phyloP scores from a whole-genome alignment of 2,888 invertebrate genomes.

The Zaprionus obscuricornis region DNA sequence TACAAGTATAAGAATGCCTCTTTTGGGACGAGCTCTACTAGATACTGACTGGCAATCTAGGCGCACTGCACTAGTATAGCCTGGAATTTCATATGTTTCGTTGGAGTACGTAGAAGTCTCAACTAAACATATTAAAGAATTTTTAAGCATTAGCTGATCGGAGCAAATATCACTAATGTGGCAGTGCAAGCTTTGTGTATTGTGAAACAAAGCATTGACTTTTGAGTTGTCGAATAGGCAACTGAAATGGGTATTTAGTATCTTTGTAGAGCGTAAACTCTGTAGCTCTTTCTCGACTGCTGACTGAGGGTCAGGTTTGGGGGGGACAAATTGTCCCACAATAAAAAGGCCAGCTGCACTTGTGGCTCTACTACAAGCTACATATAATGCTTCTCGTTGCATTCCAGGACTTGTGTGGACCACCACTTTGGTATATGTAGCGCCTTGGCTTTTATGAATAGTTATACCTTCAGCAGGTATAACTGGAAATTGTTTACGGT shows the following conservation, averaged over 20 bases:
- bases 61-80: background rate
- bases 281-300: background rate
- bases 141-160: constrained; percentile 8
- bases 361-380: constrained; percentile 11
- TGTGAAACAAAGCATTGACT: background rate
- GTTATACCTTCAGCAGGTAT: constrained; percentile 2
- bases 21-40: background rate
- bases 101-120: constrained; percentile 5
- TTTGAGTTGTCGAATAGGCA: background rate
- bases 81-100: background rate
- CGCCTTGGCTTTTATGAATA: constrained; percentile 1
- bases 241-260: background rate
- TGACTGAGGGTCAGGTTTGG: background rate
- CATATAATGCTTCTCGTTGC: background rate
- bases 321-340: background rate
- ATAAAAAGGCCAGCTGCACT: constrained; percentile 11
- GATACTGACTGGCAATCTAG: constrained; percentile 4
- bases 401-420: background rate
- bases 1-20: constrained; percentile 1
- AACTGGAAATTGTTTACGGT: background rate
- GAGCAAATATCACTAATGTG: constrained; percentile 1
- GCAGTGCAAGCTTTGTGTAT: constrained; percentile 3
- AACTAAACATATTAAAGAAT: constrained; percentile 2
- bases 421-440: background rate
- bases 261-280: background rate